Conservation (phyloP, 2,797 vertebrate genomes). For the Dendrocincla tyrannina region DNA sequence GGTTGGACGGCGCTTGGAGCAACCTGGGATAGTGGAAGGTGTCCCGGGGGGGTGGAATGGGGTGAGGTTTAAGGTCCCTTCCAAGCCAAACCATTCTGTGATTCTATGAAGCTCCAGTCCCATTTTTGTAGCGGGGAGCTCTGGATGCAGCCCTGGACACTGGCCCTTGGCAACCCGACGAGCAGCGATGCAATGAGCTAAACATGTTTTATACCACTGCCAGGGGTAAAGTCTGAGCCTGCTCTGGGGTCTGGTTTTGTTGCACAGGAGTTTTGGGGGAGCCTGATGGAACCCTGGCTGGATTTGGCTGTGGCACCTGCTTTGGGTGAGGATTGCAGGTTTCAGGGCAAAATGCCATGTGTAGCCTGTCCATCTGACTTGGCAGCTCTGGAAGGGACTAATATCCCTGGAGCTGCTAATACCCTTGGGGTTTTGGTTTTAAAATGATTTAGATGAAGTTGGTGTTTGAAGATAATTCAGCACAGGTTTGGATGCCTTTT, state of each 20-base stretch:
- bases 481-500: background rate
- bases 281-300: background rate
- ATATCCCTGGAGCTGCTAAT: background rate
- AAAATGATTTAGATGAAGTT: background rate
- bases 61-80: background rate
- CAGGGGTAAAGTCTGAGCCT: background rate
- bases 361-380: background rate
- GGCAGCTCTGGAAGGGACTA: background rate
- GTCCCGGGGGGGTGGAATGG: background rate
- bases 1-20: fast-evolving
- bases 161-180: background rate
- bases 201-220: fast-evolving
- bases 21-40: background rate
- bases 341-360: background rate
- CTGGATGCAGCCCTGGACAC: background rate
- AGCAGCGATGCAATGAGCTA: fast-evolving
- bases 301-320: background rate
- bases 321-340: background rate
- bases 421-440: background rate
- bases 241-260: background rate
- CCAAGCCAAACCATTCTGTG: background rate
- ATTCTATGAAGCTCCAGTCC: background rate
- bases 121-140: background rate
- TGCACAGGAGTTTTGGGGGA: background rate
- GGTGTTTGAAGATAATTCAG: background rate